phyloP scores from a whole-genome alignment of 30 jellyfish, hydroid and myxozoan genomes.

The Rhopilema esculentum region DNA sequence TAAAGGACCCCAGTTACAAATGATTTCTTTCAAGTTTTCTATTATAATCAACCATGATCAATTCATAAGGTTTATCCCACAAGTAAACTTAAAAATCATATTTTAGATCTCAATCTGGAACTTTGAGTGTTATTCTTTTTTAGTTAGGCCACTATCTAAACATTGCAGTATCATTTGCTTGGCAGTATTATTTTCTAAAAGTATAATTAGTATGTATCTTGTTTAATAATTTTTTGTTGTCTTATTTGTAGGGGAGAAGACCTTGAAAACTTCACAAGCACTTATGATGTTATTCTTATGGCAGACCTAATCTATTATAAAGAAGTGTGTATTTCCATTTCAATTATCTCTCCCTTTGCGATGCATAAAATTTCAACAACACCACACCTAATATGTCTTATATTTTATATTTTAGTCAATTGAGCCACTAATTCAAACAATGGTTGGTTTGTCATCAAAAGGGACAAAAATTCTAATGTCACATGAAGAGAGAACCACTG shows the following conservation, averaged over 20 bases:
- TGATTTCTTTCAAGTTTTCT: too few relatives aligned
- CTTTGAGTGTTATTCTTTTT: too few relatives aligned
- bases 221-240: neutral
- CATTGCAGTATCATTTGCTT: too few relatives aligned
- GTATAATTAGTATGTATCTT: too few relatives aligned
- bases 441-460: slow-evolving; percentile 48
- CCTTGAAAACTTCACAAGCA: neutral
- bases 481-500: slow-evolving; percentile 78
- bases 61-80: too few relatives aligned
- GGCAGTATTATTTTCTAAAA: too few relatives aligned
- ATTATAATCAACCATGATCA: too few relatives aligned
- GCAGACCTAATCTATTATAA: slow-evolving; percentile 84
- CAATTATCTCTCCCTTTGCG: neutral
- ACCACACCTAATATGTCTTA: neutral
- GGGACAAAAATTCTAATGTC: slow-evolving; percentile 53
- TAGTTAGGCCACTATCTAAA: too few relatives aligned
- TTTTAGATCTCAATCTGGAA: too few relatives aligned
- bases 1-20: too few relatives aligned
- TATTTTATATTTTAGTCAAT: slow-evolving; percentile 53
- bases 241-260: slow-evolving; percentile 47
- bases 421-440: slow-evolving; percentile 65
- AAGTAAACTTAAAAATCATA: too few relatives aligned
- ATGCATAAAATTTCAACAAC: neutral
- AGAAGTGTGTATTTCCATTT: slow-evolving; percentile 15
- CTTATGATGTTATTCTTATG: slow-evolving; percentile 63